Evolutionary conservation across 1,140 invertebrate species (phyloP), one percentile per base, ranked within the genome.

Genomic region (Holotrichia oblita): DNA sequence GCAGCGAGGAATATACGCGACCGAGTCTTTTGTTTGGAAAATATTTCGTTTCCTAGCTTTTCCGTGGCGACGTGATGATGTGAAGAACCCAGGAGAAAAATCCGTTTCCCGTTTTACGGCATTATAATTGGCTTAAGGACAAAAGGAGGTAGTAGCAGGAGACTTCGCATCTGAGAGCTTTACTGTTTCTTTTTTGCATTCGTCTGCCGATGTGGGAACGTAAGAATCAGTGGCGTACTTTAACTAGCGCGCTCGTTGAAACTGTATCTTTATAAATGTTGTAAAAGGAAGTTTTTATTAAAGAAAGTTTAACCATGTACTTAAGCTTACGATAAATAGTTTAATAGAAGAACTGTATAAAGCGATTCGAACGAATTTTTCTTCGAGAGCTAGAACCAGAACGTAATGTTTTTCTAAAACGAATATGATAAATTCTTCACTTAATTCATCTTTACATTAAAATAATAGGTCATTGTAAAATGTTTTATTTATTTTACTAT

Each of bases 41-140:
- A 69, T 69, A 69, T 69, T 69, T 69, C 61, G 20, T 14, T 69
- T 69, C 22, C 61, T 24, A 69, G 61, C 22, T 69, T 69, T 69
- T 69, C 61, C 20, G 61, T 69, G 61, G 61, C 61, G 61, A 69
- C 20, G 14, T 24, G 27, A 69, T 69, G 61, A 69, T 22, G 61
- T 22, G 61, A 69, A 22, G 9, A 69, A 69, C 61, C 61, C 22
- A 27, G 8, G 9, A 20, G 12, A 20, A 69, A 34, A 69, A 69
- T 22, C 61, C 12, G 61, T 34, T 69, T 69, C 61, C 14, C 61
- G 20, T 22, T 69, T 34, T 9, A 34, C 22, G 27, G 61, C 9
- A 69, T 69, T 69, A 69, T 69, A 69, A 69, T 69, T 69, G 61
- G 61, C 61, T 69, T 27, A 69, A 69, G 61, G 61, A 69, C 61